These are phyloP conservation scores for Leuciscus waleckii DNA, from an alignment of 2,797 vertebrate genomes.

Conservation along the genomic window DNA sequence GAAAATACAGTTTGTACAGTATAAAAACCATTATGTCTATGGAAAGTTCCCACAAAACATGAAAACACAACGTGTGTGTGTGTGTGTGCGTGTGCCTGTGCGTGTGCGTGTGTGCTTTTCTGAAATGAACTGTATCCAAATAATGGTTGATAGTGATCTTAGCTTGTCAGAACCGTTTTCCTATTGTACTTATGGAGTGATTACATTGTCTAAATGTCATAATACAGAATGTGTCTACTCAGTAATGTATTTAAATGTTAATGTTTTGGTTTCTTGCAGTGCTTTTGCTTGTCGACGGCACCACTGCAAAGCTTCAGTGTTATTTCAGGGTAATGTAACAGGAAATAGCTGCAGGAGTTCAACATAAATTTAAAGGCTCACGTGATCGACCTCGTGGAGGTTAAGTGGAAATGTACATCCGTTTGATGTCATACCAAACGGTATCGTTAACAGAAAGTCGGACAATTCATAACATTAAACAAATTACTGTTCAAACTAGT, in stretches of 20 bases:
- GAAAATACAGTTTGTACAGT: too few species aligned
- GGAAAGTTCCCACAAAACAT: too few species aligned
- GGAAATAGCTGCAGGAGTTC: constrained; percentile 39
- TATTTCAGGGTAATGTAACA: constrained; percentile 24
- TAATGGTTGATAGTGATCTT: constrained; percentile 38
- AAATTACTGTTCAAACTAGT: neutral
- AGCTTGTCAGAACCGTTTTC: constrained; percentile 8
- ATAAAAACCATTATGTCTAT: too few species aligned
- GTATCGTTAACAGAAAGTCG: constrained; percentile 23
- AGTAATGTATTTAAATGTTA: neutral
- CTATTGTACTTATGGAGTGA: constrained; percentile 7
- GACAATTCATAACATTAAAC: constrained; percentile 8
- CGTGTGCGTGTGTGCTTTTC: constrained; percentile 1
- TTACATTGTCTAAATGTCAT: neutral
- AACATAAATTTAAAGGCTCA: constrained; percentile 37
- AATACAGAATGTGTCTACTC: neutral
- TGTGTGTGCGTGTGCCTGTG: neutral
- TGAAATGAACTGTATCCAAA: constrained; percentile 36
- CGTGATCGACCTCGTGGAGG: constrained; percentile 8
- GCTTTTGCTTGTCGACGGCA: neutral
- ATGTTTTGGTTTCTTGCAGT: neutral
- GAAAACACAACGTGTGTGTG: neutral
- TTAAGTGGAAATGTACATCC: constrained; percentile 29
- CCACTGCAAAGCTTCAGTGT: constrained; percentile 12
- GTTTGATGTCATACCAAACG: constrained; percentile 34